Evolutionary conservation across 2,113 vertebrate genomes (phyloP).

Genomic region (Entelurus aequoreus): DNA sequence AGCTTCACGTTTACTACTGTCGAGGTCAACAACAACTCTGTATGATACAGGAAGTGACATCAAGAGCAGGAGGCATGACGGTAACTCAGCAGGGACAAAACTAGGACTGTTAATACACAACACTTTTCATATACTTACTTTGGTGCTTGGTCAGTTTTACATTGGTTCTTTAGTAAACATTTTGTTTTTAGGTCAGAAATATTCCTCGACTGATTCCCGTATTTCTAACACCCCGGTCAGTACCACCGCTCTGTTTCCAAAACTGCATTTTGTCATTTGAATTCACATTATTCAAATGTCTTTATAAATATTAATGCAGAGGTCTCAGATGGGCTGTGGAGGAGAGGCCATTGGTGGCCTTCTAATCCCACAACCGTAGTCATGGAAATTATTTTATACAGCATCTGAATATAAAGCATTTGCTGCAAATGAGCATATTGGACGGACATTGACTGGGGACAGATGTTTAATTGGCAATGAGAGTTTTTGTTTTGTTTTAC

Average conservation of each 20-base stretch:
- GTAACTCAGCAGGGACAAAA: too few relatives aligned
- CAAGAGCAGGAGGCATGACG: too few relatives aligned
- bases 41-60: too few relatives aligned
- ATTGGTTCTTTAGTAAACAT: not conserved
- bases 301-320: slow-evolving; percentile 57
- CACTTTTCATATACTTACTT: too few relatives aligned
- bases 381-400: slow-evolving; percentile 53
- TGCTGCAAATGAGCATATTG: slow-evolving; percentile 30
- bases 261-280: slow-evolving; percentile 58
- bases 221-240: slow-evolving; percentile 37
- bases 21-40: too few relatives aligned
- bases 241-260: slow-evolving; percentile 40
- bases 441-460: slow-evolving; percentile 3
- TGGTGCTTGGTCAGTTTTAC: not conserved
- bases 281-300: slow-evolving; percentile 62
- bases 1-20: too few relatives aligned
- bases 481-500: not conserved
- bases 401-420: slow-evolving; percentile 54
- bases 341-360: slow-evolving; percentile 36
- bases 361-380: slow-evolving; percentile 45
- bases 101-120: too few relatives aligned
- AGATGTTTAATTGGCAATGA: slow-evolving; percentile 29
- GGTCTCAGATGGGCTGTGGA: slow-evolving; percentile 33
- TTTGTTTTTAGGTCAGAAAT: slow-evolving; percentile 10
- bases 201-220: slow-evolving; percentile 18